Evolutionary conservation across 2,113 vertebrate species (phyloP).

Genomic region (Sitta europaea): DNA sequence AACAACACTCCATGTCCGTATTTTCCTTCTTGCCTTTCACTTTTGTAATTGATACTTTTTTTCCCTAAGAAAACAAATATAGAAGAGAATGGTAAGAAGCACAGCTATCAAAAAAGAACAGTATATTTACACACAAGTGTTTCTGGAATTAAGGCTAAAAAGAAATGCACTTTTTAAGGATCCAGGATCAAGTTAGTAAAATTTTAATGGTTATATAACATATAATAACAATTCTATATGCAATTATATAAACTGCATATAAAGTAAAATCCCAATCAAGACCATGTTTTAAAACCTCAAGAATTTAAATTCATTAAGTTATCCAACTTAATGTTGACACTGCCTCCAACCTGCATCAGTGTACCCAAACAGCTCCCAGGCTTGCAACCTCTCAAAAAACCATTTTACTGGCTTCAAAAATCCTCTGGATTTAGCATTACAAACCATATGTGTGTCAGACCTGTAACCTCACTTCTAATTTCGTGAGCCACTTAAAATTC

Average conservation of each 20-base stretch:
- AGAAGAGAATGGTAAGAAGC: neutral
- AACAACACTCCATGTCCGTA: neutral
- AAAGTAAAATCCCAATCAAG: neutral
- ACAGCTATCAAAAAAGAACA: neutral
- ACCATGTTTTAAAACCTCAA: neutral
- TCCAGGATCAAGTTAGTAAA: neutral
- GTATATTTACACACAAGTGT: neutral
- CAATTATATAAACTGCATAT: neutral
- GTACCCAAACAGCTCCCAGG: neutral
- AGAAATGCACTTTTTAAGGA: neutral
- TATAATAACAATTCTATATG: neutral
- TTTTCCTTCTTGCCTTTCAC: neutral
- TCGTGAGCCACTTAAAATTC: neutral
- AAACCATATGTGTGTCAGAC: rapidly evolving
- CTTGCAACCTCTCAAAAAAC: neutral
- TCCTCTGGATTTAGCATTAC: neutral
- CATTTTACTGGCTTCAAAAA: neutral
- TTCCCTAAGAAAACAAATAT: neutral
- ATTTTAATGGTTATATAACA: neutral
- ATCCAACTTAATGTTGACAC: neutral
- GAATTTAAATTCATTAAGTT: neutral
- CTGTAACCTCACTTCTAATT: neutral
- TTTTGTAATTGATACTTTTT: neutral
- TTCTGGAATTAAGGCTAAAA: neutral
- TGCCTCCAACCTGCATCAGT: neutral